These are phyloP conservation scores for Andrena bucephala DNA, from an alignment of 2,888 invertebrate genomes.

Conservation along the genomic window DNA sequence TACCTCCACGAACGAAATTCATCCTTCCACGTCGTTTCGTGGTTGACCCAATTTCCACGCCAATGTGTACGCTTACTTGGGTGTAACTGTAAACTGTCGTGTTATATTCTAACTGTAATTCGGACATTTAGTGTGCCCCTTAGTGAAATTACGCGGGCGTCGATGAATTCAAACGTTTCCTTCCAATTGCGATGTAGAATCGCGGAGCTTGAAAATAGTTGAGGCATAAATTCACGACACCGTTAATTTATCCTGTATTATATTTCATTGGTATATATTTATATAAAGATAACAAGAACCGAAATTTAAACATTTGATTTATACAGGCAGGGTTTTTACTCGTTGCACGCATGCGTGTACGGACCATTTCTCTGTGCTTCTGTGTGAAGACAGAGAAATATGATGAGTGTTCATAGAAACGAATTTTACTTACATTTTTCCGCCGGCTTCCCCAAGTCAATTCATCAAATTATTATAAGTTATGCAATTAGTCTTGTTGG, in stretches of 20 bases:
- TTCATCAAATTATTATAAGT: no score
- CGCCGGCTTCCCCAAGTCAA: no score
- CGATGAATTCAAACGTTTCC: neutral
- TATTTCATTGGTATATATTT: neutral
- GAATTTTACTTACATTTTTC: no score
- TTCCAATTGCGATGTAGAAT: no score
- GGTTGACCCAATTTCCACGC: constrained; percentile 69
- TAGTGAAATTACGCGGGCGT: constrained; percentile 28
- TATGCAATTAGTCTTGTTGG: neutral
- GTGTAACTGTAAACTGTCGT: constrained; percentile 71
- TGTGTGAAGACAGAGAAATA: neutral
- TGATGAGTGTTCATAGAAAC: no score
- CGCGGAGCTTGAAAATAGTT: no score
- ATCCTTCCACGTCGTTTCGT: constrained; percentile 41
- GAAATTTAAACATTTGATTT: neutral
- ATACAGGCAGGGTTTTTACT: neutral
- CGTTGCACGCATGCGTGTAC: neutral
- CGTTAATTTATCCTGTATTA: neutral
- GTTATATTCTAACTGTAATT: constrained; percentile 78
- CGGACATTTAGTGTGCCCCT: constrained; percentile 67
- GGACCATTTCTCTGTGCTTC: neutral
- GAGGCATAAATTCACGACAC: neutral
- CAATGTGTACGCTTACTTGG: constrained; percentile 34
- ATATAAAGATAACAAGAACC: neutral
- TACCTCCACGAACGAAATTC: constrained; percentile 33